Conservation (phyloP, 2,888 invertebrate genomes). For the Pasiphila rectangulata region DNA sequence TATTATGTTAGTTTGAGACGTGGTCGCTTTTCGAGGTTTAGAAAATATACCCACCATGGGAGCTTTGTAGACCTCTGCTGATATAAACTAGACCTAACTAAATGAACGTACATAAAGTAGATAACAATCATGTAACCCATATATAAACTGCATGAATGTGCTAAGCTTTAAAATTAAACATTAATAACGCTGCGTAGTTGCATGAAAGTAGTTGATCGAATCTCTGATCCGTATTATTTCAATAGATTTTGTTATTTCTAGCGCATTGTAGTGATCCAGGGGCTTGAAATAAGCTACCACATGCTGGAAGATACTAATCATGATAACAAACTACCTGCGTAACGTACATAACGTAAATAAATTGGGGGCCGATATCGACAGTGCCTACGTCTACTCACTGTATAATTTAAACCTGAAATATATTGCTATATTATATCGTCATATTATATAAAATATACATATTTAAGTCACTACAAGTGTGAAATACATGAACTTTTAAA, state of each 20-base stretch:
- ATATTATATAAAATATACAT: no score
- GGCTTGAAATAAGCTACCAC: constrained; percentile 9
- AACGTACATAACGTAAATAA: no score
- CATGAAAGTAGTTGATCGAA: not conserved
- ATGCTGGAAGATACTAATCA: not conserved
- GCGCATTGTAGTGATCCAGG: constrained; percentile 21
- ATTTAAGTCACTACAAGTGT: no score
- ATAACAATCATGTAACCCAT: no score
- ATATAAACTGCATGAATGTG: not conserved
- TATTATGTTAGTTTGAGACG: not conserved
- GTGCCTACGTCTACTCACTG: no score
- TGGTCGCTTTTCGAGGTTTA: not conserved
- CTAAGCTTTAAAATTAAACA: not conserved
- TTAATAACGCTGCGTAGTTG: constrained; percentile 1
- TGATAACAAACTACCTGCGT: no score
- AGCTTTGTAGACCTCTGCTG: constrained; percentile 2
- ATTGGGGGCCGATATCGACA: no score
- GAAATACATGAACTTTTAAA: no score
- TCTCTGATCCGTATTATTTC: not conserved
- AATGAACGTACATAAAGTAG: no score
- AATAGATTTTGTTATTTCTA: constrained; percentile 23
- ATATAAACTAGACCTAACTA: not conserved
- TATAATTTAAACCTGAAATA: no score
- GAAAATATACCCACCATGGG: not conserved
- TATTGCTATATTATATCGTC: no score